A percentile compares a stretch with the other conserved stretches of the same genome.
Conservation (phyloP, 2,113 vertebrate species). For the Panurus biarmicus region DNA sequence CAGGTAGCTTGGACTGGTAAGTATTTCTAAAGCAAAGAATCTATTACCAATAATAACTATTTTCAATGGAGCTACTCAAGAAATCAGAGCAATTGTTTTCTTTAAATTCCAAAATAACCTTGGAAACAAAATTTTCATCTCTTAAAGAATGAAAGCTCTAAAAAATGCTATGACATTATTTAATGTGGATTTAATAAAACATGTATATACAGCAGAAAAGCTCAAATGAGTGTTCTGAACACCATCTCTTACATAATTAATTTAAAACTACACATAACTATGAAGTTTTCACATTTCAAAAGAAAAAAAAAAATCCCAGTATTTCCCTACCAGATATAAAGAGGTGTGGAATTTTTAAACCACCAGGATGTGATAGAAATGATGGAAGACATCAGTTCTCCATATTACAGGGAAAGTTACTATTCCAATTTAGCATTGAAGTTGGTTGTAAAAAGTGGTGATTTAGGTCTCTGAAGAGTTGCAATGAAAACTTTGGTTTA, state of each 20-base stretch:
- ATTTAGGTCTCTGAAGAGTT: neutral
- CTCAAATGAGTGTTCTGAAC: neutral
- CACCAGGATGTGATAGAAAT: neutral
- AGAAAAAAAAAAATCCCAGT: neutral
- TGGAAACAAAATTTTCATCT: neutral
- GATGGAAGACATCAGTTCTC: neutral
- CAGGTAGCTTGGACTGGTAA: neutral
- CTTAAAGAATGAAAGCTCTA: neutral
- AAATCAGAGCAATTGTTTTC: neutral
- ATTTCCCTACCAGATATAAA: neutral
- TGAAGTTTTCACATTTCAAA: neutral
- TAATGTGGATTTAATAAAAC: neutral
- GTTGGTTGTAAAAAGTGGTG: neutral
- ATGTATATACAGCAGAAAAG: neutral
- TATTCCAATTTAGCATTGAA: neutral
- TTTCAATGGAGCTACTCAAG: neutral
- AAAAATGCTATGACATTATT: neutral
- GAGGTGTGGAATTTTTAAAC: neutral
- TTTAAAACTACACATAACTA: neutral
- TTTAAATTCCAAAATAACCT: neutral
- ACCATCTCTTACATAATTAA: neutral
- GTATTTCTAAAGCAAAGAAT: neutral
- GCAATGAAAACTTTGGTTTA: neutral
- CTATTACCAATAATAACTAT: neutral
- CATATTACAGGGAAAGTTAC: neutral